A percentile compares a stretch with the other conserved stretches of the same genome.
Conservation (phyloP, 2,888 invertebrate species). For the Caenorhabditis imperialis region DNA sequence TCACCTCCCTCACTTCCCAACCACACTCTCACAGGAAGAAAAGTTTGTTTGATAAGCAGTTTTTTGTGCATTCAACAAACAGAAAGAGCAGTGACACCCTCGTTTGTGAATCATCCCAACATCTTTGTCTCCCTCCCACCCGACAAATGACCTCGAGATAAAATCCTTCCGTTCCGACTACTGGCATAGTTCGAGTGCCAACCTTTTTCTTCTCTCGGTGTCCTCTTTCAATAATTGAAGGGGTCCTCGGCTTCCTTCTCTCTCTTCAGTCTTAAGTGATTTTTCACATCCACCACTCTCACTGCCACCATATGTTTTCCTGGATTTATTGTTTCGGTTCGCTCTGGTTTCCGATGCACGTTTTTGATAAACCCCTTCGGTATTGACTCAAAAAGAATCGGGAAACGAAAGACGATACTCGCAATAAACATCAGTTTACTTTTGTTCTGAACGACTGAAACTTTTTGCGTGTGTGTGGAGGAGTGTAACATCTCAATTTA, state of each 20-base stretch:
- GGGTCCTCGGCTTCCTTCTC: neutral
- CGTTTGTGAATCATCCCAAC: conserved; percentile 42
- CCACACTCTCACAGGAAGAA: conserved; percentile 12
- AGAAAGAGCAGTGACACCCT: conserved; percentile 46
- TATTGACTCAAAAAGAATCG: conserved; percentile 17
- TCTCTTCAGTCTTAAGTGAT: conserved; percentile 6
- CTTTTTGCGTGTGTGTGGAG: neutral
- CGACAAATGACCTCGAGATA: conserved; percentile 54
- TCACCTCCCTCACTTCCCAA: no score
- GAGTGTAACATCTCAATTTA: conserved; percentile 25
- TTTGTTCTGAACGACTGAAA: conserved; percentile 8
- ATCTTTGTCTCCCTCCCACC: conserved; percentile 44
- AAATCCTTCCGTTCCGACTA: conserved; percentile 34
- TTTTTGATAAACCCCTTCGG: neutral
- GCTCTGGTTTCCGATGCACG: conserved; percentile 16
- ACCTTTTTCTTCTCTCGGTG: conserved; percentile 13
- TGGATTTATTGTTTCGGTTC: conserved; percentile 19
- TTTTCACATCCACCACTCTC: conserved; percentile 32
- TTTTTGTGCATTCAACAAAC: conserved; percentile 49
- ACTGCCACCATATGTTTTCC: conserved; percentile 40
- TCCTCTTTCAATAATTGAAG: conserved; percentile 22
- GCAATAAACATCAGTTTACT: neutral
- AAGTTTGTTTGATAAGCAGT: conserved; percentile 48
- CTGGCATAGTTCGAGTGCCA: conserved; percentile 13
- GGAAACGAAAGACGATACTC: no score